Base-by-base conservation (phyloP, 2,113 vertebrate species). In the Panthera leo region DNA sequence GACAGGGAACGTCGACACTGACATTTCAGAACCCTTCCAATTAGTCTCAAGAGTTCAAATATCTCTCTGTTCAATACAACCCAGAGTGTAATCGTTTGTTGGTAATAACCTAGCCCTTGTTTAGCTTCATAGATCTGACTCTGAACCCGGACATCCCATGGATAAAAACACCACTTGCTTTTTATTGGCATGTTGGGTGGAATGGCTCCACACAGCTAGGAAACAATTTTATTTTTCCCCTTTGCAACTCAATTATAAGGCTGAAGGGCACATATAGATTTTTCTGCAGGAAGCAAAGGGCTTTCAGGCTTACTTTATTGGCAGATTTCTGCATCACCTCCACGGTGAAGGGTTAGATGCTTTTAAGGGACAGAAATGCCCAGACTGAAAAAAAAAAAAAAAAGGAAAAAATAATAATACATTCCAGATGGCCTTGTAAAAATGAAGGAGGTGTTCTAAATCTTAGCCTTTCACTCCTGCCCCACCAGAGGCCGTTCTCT, bases 241-340 rank as follows among this genome's bases (percentile, higher is more conserved):
- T 97, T 95, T 97, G 70, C 79, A 97, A 96, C 95, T 93, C 91
- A 91, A 53, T 98, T 42, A 83, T 65, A 89, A 97, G 89, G 88
- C 97, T 98, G 96, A 97, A 98, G 94, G 94, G 93, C 93, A 48
- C 39, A 31, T 23, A 97, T 94, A 95, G 95, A 97, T 97, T 97
- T 84, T 97, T 85, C 86, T 87, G 85, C 68, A 76, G 91, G 79
- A 87, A 96, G 82, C 93, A 86, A 36, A 97, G 78, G 92, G 71
- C 87, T 98, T 96, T 76, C 86, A 51, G 95, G 86, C 76, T 63
- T 7, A 61, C 71, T 86, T 88, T 95, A 95, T 96, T 53, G 25
- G 96, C 93, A 91, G 63, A 96, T 75, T 97, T 39, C 0, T 61
- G 1, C 1, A 27, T 70, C 95, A 84, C 63, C 93, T 90, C 91